Percentiles rank a stretch among this genome's conserved stretches.
Conservation (phyloP, 1,140 invertebrate species). For the Acyrthosiphon pisum region DNA sequence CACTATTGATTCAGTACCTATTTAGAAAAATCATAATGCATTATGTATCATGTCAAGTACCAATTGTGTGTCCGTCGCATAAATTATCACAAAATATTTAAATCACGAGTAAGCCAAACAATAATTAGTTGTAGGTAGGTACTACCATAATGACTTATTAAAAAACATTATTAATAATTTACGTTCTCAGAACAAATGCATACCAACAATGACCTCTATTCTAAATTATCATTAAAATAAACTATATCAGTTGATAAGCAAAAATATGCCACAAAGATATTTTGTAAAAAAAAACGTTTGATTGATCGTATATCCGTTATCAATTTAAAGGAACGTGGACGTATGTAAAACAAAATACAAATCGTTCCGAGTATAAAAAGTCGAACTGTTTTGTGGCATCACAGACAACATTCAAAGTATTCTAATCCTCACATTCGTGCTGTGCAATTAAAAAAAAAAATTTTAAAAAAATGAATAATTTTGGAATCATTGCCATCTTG, state of each 20-base stretch:
- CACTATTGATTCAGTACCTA: no score
- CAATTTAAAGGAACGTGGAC: neutral
- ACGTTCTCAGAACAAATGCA: neutral
- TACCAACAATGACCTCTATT: neutral
- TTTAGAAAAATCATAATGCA: neutral
- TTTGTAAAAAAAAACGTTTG: neutral
- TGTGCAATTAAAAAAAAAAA: neutral
- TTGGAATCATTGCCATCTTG: neutral
- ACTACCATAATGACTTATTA: neutral
- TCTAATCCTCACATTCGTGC: neutral
- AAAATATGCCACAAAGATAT: no score
- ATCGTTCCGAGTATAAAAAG: neutral
- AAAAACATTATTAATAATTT: neutral
- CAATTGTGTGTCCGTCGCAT: no score
- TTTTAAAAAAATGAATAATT: neutral
- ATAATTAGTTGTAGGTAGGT: neutral
- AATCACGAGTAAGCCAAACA: neutral
- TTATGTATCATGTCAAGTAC: no score
- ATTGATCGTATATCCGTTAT: constrained; percentile 9
- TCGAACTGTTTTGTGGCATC: neutral
- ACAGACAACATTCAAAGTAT: neutral
- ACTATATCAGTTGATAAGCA: no score
- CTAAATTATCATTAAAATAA: neutral
- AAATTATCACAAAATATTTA: no score
- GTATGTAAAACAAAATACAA: neutral